A percentile compares a stretch with the other conserved stretches of the same genome.
These are phyloP conservation scores for Bombus polaris DNA, from an alignment of 1,140 invertebrate species.

Conservation along the genomic window DNA sequence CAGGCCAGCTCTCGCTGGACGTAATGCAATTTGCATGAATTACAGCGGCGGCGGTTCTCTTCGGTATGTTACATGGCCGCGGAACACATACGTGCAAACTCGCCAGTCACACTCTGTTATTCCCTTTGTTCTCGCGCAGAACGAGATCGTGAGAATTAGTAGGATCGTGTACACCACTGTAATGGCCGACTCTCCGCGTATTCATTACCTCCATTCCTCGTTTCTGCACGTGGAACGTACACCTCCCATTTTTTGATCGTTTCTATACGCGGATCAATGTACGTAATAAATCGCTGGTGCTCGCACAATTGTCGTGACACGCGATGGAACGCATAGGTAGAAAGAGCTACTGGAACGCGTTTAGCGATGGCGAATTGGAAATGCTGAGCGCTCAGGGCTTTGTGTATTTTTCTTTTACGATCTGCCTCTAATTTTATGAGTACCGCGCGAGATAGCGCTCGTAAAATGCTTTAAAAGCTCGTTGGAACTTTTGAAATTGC, in stretches of 20 bases:
- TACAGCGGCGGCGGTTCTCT: conserved; percentile 34
- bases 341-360: too few species aligned
- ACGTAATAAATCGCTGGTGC: not conserved
- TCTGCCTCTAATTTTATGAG: too few species aligned
- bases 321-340: too few species aligned
- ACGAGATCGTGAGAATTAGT: conserved; percentile 46
- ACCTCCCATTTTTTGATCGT: too few species aligned
- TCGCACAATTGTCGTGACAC: not conserved
- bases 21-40: conserved; percentile 72
- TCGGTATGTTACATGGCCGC: not conserved
- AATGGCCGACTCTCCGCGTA: not conserved
- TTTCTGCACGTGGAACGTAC: not conserved
- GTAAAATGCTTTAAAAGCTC: too few species aligned
- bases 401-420: too few species aligned
- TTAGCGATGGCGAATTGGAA: too few species aligned
- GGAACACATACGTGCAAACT: not conserved
- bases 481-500: too few species aligned
- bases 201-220: conserved; percentile 11
- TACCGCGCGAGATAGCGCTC: too few species aligned
- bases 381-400: too few species aligned
- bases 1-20: conserved; percentile 40
- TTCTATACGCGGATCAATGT: not conserved
- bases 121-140: conserved; percentile 26
- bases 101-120: not conserved
- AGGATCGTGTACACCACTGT: conserved; percentile 7